Evolutionary conservation across 2,888 invertebrate genomes (phyloP).

Genomic region (Agriopis leucophaearia): DNA sequence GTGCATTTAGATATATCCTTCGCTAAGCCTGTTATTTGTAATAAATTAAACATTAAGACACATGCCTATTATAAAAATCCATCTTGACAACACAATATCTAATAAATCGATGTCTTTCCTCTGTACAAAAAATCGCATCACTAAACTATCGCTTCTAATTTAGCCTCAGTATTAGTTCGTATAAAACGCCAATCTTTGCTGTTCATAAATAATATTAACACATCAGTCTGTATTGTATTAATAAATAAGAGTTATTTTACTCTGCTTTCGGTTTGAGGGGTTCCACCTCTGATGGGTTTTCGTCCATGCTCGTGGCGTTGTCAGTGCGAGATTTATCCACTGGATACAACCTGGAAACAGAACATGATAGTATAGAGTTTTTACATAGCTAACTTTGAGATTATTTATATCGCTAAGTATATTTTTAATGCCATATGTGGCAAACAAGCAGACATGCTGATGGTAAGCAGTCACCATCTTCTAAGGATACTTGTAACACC

Average conservation of each 20-base stretch:
- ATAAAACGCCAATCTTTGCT: constrained; percentile 24
- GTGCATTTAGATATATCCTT: too few species aligned
- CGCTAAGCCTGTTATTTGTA: too few species aligned
- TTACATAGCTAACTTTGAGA: too few species aligned
- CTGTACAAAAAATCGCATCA: background rate
- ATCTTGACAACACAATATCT: background rate
- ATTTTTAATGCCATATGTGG: too few species aligned
- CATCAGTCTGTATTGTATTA: constrained; percentile 24
- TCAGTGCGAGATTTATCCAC: constrained; percentile 96
- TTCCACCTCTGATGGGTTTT: constrained; percentile 70
- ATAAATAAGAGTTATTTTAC: constrained; percentile 47
- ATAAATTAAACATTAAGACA: too few species aligned
- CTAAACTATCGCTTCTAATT: constrained; percentile 21
- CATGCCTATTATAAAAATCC: background rate
- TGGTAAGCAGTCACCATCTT: too few species aligned
- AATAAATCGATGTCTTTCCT: constrained; percentile 18
- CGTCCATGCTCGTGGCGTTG: constrained; percentile 86
- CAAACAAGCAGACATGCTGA: too few species aligned
- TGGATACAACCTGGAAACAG: constrained; percentile 92
- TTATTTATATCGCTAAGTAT: too few species aligned
- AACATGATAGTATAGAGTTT: background rate
- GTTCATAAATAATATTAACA: constrained; percentile 20
- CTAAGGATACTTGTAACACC: too few species aligned
- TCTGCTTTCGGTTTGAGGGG: constrained; percentile 70
- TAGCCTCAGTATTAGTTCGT: constrained; percentile 28